Conservation (phyloP, 2,797 vertebrate genomes). For the Anabacerthia variegaticeps region DNA sequence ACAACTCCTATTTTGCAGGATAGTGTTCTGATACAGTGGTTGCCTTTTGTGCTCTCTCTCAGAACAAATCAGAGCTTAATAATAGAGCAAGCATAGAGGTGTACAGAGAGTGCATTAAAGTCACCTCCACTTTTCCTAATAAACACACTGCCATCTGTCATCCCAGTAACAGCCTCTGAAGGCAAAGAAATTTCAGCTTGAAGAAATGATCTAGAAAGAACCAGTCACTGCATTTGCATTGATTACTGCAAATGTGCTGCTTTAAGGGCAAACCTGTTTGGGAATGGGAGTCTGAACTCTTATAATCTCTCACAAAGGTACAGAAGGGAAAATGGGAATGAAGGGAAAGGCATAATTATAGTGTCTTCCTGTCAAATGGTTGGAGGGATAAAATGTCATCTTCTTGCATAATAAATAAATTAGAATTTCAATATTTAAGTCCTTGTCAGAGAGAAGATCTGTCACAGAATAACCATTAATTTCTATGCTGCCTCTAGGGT, state of each 20-base stretch:
- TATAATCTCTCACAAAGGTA: not conserved
- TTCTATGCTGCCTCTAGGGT: conserved; percentile 12
- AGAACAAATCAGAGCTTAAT: conserved; percentile 55
- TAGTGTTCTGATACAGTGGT: conserved; percentile 18
- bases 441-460: conserved; percentile 30
- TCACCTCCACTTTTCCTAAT: conserved; percentile 60
- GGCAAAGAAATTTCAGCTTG: conserved; percentile 13
- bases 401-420: conserved; percentile 64
- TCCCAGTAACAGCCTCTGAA: not conserved
- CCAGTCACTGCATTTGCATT: conserved; percentile 24
- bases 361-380: conserved; percentile 26
- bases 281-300: not conserved
- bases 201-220: conserved; percentile 62
- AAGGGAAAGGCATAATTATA: not conserved
- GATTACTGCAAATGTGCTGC: conserved; percentile 35
- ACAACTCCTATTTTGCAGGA: not conserved
- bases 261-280: not conserved
- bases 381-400: conserved; percentile 49
- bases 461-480: conserved; percentile 27
- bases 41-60: conserved; percentile 21
- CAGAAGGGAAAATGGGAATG: not conserved
- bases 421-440: conserved; percentile 62
- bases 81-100: conserved; percentile 21
- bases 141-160: conserved; percentile 59
- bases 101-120: conserved; percentile 45